Evolutionary conservation across 2,797 vertebrate genomes (phyloP).

Genomic region (Meda fulgida): DNA sequence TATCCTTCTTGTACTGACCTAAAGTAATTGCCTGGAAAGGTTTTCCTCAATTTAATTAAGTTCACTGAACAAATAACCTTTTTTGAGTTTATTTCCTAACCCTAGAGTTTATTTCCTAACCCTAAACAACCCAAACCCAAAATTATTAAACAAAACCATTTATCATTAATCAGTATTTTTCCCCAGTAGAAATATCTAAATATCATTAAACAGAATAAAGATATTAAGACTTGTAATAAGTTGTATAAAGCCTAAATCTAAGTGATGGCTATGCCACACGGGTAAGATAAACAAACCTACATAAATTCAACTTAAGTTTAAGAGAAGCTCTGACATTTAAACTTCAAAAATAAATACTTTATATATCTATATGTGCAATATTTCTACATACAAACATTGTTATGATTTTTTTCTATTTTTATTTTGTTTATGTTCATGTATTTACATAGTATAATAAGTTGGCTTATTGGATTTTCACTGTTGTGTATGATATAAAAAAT

Average conservation of each 20-base stretch:
- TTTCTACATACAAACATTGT: too few species aligned
- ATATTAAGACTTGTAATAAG: background rate
- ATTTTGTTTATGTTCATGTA: too few species aligned
- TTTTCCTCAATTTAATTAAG: background rate
- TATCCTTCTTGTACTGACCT: background rate
- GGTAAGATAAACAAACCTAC: background rate
- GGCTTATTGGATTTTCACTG: too few species aligned
- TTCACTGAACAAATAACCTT: background rate
- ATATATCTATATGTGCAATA: too few species aligned
- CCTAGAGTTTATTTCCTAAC: background rate
- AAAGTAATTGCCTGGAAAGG: background rate
- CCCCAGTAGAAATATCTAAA: background rate
- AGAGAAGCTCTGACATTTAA: background rate
- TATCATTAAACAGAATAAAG: background rate
- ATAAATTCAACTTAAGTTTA: background rate
- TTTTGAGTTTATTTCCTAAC: background rate
- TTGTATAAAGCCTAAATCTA: background rate
- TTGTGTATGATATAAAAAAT: too few species aligned
- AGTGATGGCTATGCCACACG: background rate
- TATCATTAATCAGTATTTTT: background rate
- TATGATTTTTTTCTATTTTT: too few species aligned
- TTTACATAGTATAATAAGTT: too few species aligned
- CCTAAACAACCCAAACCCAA: background rate
- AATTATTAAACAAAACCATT: background rate
- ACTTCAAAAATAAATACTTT: too few species aligned